Base-by-base conservation (phyloP, 2,888 invertebrate species). In the Apodemia duryi region DNA sequence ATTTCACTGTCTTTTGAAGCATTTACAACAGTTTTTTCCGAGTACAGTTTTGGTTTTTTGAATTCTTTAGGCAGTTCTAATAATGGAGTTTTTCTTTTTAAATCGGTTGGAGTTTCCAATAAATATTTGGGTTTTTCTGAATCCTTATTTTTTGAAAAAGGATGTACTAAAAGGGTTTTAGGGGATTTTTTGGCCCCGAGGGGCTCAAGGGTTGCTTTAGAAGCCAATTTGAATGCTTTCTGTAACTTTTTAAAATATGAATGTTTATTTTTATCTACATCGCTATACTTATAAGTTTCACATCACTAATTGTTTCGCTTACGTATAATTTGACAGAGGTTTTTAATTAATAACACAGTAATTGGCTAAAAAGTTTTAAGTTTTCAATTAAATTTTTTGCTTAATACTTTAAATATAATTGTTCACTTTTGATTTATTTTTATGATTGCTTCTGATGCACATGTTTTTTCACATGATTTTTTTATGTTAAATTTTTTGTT, bases 181-280 rank as follows among this genome's bases (percentile, higher is more conserved):
- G 68, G 43, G 5, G 62, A 65, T 7, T 84, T 85, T 82, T 85
- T 87, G 83, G 88, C 80, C 69, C 73, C 66, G 1, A 84, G 83
- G 91, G 91, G 90, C 90, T 81, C 84, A 57, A 69, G 52, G 1
- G 66, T 49, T 6, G 77, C 76, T 78, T 67, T 75, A 73, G 85
- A 68, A 90, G 86, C 91, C 91, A 91, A 90, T 84, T 84, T 91
- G 91, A 79, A 71, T 29, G 77, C 77, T 86, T 65, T 63, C 5
- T 10, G 29, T 52, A 43, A 57, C 38, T 66, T 61, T 63, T 54
- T 63, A 66, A 64, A 61, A 64, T 49, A 2, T 9, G 1, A 41
- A 41, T 2, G 35, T 35, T 35, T 35, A 35, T 35, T 3, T 35
- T 3, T 35, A 35, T 35, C 3, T 35, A 35, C 35, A 35, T 35